Conservation (phyloP, 1,140 invertebrate species). For the Drosophila bipectinata region DNA sequence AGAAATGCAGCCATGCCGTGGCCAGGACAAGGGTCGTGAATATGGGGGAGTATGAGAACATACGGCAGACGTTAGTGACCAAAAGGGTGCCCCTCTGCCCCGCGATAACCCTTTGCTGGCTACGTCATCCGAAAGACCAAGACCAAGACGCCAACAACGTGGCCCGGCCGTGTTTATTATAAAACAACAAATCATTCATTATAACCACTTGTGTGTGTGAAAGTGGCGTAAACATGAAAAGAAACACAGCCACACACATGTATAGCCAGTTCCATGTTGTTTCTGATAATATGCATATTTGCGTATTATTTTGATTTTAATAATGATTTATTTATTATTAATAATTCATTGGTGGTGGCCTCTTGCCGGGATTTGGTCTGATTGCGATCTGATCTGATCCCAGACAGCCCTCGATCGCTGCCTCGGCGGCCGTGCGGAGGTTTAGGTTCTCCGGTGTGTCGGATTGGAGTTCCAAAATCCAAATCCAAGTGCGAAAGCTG, state of each 20-base stretch:
- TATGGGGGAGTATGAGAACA: slow-evolving; percentile 24
- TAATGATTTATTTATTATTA: slow-evolving; percentile 84
- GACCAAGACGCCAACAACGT: slow-evolving; percentile 42
- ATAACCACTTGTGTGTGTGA: slow-evolving; percentile 80
- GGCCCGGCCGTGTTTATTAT: slow-evolving; percentile 76
- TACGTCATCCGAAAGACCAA: slow-evolving; percentile 62
- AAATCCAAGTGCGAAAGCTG: slow-evolving; percentile 58
- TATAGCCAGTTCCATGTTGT: slow-evolving; percentile 23
- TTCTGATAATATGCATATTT: slow-evolving; percentile 80
- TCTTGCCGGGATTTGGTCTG: slow-evolving; percentile 43
- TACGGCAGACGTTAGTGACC: slow-evolving; percentile 28
- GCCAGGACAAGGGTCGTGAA: slow-evolving; percentile 48
- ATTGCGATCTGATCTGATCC: slow-evolving; percentile 40
- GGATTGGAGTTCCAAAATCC: background rate
- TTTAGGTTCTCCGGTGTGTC: slow-evolving; percentile 9
- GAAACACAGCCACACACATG: background rate
- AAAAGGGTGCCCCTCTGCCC: slow-evolving; percentile 30
- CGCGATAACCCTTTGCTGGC: slow-evolving; percentile 41
- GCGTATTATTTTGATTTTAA: slow-evolving; percentile 83
- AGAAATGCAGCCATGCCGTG: slow-evolving; percentile 64
- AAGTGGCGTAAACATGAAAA: slow-evolving; percentile 81
- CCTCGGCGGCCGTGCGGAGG: background rate
- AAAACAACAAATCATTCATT: slow-evolving; percentile 83
- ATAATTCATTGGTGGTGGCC: slow-evolving; percentile 83
- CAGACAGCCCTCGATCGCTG: slow-evolving; percentile 20